Base-by-base conservation (phyloP, 1,140 invertebrate species). In the Homarus americanus region DNA sequence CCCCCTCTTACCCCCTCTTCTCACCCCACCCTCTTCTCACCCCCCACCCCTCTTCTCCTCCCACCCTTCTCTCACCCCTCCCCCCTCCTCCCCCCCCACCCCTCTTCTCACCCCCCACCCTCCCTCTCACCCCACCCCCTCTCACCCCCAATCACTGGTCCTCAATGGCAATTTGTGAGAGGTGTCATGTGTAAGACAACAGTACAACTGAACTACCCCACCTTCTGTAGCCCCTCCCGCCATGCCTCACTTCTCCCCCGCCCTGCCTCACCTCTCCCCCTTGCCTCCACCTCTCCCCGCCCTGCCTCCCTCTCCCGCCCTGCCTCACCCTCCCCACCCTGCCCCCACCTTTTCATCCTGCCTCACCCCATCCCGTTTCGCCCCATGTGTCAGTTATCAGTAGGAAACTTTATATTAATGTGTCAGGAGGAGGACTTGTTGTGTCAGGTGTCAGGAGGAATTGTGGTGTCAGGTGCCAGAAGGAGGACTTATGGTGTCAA, bases 201-300 rank as follows among this genome's bases (percentile, higher is more conserved):
- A 80, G 78, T 28, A 41, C 78, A 80, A 80, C 78, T 80, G 78
- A 32, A 28, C 38, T 24, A n/a, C n/a, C n/a, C n/a, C n/a, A n/a
- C n/a, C n/a, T n/a, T n/a, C n/a, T n/a, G n/a, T n/a, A n/a, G 53
- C 12, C 41, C 17, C 76, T 76, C 15, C 36, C 12, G 40, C 41
- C 40, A 78, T 78, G 76, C 40, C 76, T 12, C n/a, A n/a, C n/a
- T n/a, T n/a, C 32, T 10, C 24, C 34, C 34, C 7, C 73, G 12
- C 73, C 73, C 72, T 2, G 4, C 34, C 24, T 34, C 72, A 5
- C 72, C 72, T n/a, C 72, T 12, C 72, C 72, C 10, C 72, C 72
- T 28, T 40, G 24, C 20, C 72, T 15, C 7, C 72, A 24, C 10
- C 28, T 17, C 32, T 34, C 20, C 1, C 4, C 5, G 1, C n/a